These are phyloP conservation scores for Epinephelus cyanopodus DNA, from an alignment of 2,113 vertebrate genomes.

Conservation along the genomic window DNA sequence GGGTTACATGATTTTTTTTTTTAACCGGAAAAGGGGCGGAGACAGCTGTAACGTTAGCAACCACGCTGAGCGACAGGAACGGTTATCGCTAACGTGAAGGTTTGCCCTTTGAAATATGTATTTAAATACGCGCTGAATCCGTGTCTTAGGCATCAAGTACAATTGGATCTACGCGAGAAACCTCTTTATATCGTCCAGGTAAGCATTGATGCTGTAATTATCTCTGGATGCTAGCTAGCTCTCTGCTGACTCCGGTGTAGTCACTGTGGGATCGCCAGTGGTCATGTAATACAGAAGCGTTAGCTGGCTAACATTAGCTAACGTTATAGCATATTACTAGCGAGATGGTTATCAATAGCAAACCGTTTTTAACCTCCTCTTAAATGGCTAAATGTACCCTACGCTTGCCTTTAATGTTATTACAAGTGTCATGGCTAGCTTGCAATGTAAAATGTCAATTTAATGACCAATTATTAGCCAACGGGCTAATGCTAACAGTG, in stretches of 20 bases:
- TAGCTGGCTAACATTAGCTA: conserved; percentile 59
- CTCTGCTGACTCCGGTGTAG: conserved; percentile 30
- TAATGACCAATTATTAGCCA: not conserved
- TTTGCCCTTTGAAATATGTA: conserved; percentile 42
- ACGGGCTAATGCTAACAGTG: conserved; percentile 56
- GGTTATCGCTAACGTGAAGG: conserved; percentile 41
- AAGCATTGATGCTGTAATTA: conserved; percentile 14
- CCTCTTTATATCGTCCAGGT: conserved; percentile 43
- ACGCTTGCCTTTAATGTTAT: fast-evolving
- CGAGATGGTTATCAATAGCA: conserved; percentile 6
- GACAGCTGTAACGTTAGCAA: conserved; percentile 77
- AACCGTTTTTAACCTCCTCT: not conserved
- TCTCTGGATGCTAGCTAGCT: not conserved
- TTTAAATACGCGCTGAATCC: conserved; percentile 14
- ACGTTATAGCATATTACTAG: conserved; percentile 30
- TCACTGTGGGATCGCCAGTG: conserved; percentile 43
- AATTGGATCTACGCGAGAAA: not conserved
- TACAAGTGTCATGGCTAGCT: fast-evolving
- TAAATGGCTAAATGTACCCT: not conserved
- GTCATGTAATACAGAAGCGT: conserved; percentile 31
- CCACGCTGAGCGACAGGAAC: conserved; percentile 69
- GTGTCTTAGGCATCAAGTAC: not conserved
- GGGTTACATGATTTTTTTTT: not conserved
- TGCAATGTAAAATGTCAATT: not conserved
- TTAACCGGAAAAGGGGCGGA: conserved; percentile 74